Percentiles rank a stretch among this genome's conserved stretches.
Conservation (phyloP, 2,797 vertebrate genomes). For the Tragelaphus eurycerus region DNA sequence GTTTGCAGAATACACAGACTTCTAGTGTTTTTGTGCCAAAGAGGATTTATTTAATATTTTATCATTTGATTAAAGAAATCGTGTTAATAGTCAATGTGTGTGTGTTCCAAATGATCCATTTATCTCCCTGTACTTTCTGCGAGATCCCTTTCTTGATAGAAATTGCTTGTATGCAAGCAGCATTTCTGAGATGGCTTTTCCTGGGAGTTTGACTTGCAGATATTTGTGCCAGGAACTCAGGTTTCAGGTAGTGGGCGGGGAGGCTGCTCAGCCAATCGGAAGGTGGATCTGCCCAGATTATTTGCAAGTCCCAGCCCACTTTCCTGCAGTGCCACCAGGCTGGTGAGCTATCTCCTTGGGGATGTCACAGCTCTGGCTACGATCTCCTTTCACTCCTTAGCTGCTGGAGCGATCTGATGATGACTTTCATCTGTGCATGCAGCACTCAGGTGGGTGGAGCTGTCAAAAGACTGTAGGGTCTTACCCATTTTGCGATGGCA, state of each 20-base stretch:
- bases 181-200: conserved; percentile 35
- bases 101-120: background rate
- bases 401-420: background rate
- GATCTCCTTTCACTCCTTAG: background rate
- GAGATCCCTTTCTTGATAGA: background rate
- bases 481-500: no score
- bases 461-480: background rate
- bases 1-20: background rate
- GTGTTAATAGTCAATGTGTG: background rate
- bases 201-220: background rate
- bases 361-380: background rate
- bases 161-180: background rate
- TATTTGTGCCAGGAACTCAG: conserved; percentile 42
- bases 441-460: background rate
- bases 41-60: background rate
- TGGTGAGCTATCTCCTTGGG: background rate
- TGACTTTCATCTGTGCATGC: rapidly evolving
- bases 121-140: background rate
- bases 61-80: background rate
- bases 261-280: conserved; percentile 22
- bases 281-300: background rate
- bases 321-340: rapidly evolving
- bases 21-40: background rate
- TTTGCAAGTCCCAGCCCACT: conserved; percentile 40
- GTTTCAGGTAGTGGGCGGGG: conserved; percentile 35